These are phyloP conservation scores for Osmoderma eremita DNA, from an alignment of 2,888 invertebrate genomes.

Conservation along the genomic window DNA sequence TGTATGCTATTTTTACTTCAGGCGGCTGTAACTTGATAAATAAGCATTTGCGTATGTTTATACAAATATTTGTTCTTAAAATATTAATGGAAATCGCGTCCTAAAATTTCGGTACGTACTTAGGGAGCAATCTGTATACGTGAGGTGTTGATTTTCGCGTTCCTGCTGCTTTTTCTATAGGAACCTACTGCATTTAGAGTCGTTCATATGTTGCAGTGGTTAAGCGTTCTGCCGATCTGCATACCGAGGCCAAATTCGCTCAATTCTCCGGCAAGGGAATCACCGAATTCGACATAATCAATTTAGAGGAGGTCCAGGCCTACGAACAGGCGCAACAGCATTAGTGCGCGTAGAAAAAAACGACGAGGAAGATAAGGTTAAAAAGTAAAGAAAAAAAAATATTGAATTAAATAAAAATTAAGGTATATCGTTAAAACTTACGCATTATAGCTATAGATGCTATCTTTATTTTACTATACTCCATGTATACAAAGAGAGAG, in stretches of 20 bases:
- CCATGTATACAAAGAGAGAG: slow-evolving; percentile 35
- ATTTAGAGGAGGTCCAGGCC: slow-evolving; percentile 69
- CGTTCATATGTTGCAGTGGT: slow-evolving; percentile 57
- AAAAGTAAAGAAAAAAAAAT: slow-evolving; percentile 2
- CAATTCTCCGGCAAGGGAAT: slow-evolving; percentile 82
- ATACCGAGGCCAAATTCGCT: slow-evolving; percentile 72
- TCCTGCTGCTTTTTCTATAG: neutral
- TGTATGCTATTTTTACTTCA: no score
- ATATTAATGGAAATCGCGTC: no score
- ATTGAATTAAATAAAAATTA: slow-evolving; percentile 17
- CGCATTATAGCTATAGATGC: slow-evolving; percentile 40
- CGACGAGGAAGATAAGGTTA: neutral
- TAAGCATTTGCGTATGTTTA: no score
- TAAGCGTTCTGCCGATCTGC: slow-evolving; percentile 60
- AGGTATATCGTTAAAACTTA: slow-evolving; percentile 36
- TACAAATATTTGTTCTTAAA: no score
- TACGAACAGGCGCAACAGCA: slow-evolving; percentile 59
- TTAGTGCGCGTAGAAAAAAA: slow-evolving; percentile 15
- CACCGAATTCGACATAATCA: slow-evolving; percentile 78
- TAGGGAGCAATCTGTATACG: no score
- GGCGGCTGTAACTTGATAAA: no score
- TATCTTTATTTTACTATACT: slow-evolving; percentile 43
- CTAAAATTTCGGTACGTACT: no score
- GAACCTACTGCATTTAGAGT: no score
- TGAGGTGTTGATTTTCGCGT: neutral